Percentiles rank a stretch among this genome's conserved stretches.
These are phyloP conservation scores for Luehdorfia chinensis DNA, from an alignment of 1,140 invertebrate species.

Conservation along the genomic window DNA sequence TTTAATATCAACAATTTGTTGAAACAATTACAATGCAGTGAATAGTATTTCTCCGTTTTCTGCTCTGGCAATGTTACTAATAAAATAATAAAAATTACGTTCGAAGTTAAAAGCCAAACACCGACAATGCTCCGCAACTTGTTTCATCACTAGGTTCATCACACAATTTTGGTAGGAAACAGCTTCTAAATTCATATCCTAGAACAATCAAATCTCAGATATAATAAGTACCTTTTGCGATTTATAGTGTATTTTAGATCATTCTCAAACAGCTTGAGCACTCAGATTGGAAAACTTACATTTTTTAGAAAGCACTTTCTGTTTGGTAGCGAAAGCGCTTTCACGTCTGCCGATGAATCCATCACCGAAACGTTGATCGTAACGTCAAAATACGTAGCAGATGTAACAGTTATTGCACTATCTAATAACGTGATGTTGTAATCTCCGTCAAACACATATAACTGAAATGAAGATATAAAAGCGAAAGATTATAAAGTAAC, in stretches of 20 bases:
- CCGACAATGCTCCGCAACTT: conserved; percentile 36
- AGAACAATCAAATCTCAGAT: too few species aligned
- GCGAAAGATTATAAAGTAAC: background rate
- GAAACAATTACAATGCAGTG: too few species aligned
- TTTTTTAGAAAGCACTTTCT: conserved; percentile 44
- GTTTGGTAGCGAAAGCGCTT: conserved; percentile 29
- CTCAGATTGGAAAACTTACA: too few species aligned
- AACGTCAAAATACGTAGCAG: conserved; percentile 41
- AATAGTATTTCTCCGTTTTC: too few species aligned
- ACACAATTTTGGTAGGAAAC: conserved; percentile 50
- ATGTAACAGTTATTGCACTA: conserved; percentile 35
- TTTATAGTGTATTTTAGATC: too few species aligned
- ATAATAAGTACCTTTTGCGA: too few species aligned
- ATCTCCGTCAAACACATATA: conserved; percentile 45
- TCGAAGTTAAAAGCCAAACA: conserved; percentile 64
- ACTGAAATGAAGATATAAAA: conserved; percentile 34
- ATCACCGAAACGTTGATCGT: conserved; percentile 48
- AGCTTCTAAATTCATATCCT: conserved; percentile 28
- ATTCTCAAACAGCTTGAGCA: too few species aligned
- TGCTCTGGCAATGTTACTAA: too few species aligned
- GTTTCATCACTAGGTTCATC: conserved; percentile 43
- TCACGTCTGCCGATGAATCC: conserved; percentile 49
- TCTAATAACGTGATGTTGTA: conserved; percentile 44
- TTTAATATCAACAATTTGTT: too few species aligned
- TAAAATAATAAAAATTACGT: too few species aligned